A percentile compares a stretch with the other conserved stretches of the same genome.
phyloP scores from a whole-genome alignment of 2,888 invertebrate species.

The Spatulosminthurus flaviceps region DNA sequence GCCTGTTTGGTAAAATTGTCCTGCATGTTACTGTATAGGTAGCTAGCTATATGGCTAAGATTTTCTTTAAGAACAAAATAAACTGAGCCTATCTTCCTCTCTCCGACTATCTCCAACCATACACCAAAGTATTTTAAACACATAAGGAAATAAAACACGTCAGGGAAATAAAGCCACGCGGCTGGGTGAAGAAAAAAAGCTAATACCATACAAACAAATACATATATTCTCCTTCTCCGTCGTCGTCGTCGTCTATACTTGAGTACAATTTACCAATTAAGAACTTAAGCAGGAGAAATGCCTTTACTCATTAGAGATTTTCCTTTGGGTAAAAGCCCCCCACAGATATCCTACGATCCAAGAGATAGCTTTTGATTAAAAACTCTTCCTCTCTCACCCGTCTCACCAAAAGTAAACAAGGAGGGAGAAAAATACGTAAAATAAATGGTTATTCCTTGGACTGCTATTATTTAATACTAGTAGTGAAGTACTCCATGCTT shows the following conservation, averaged over 20 bases:
- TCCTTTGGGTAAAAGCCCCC: constrained; percentile 43
- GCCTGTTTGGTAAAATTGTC: too few relatives aligned
- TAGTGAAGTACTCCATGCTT: not conserved
- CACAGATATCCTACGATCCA: constrained; percentile 27
- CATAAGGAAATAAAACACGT: not conserved
- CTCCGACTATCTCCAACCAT: too few relatives aligned
- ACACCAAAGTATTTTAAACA: too few relatives aligned
- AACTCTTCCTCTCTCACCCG: constrained; percentile 26
- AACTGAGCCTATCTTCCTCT: too few relatives aligned
- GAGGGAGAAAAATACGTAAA: constrained; percentile 21
- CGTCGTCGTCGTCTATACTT: not conserved
- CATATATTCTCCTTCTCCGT: not conserved
- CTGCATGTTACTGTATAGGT: too few relatives aligned
- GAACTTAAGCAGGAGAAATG: constrained; percentile 42
- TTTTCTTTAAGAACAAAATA: too few relatives aligned
- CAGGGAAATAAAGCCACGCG: not conserved
- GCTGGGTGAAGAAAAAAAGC: not conserved
- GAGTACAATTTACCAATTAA: constrained; percentile 49
- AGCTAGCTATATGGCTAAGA: too few relatives aligned
- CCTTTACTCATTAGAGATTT: constrained; percentile 60
- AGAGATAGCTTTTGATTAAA: constrained; percentile 44
- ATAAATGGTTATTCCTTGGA: constrained; percentile 10
- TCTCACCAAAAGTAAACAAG: constrained; percentile 24
- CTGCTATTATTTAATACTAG: constrained; percentile 15
- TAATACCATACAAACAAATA: constrained; percentile 9